phyloP scores from a whole-genome alignment of 2,797 vertebrate species.

The Chiroxiphia lanceolata region DNA sequence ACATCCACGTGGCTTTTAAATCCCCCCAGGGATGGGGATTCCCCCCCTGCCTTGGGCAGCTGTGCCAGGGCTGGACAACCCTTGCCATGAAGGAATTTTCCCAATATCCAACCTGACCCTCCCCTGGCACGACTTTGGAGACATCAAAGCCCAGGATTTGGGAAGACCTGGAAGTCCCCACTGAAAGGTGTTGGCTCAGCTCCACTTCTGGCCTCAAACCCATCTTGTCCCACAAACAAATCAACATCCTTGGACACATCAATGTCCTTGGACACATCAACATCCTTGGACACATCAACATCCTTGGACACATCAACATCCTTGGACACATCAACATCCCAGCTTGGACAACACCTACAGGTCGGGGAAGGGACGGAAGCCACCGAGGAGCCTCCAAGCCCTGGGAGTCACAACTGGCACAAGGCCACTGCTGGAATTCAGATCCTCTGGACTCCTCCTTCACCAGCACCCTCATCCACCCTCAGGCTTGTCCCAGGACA shows the following conservation, averaged over 20 bases:
- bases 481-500: not conserved
- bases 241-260: too few species aligned
- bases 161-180: not conserved
- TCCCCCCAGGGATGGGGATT: not conserved
- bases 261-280: too few species aligned
- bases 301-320: too few species aligned
- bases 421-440: not conserved
- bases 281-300: too few species aligned
- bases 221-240: not conserved
- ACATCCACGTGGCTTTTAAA: not conserved
- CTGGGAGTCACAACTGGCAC: not conserved
- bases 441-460: not conserved
- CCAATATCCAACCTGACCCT: not conserved
- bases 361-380: not conserved
- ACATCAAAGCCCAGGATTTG: not conserved
- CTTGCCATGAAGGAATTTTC: not conserved
- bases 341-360: accelerated
- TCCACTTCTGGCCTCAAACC: not conserved
- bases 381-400: accelerated
- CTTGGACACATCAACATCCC: too few species aligned
- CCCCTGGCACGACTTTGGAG: not conserved
- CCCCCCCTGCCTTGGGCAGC: not conserved
- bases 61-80: not conserved
- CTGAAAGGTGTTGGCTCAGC: not conserved
- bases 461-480: not conserved